Base-by-base conservation (phyloP, 2,797 vertebrate species). In the Australoheros facetus region DNA sequence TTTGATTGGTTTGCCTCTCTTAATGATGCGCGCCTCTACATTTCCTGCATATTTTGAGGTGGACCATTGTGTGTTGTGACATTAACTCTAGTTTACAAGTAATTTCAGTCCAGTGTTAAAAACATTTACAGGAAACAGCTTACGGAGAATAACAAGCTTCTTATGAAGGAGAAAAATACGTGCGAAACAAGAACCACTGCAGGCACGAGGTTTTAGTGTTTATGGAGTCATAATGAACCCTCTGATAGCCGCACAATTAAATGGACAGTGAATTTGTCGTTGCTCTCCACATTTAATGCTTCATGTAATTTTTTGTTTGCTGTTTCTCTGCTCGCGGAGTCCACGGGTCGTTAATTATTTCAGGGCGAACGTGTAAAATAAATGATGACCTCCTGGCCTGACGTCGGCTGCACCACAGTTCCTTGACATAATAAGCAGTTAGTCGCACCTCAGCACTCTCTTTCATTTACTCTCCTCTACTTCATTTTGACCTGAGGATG, bases 351-450 rank as follows among this genome's bases (percentile, higher is more conserved):
- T 77, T 93, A 93, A 93, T 91, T 87, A 91, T 93, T 93, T 89
- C 71, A 54, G 80, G 78, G 83, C 54, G 48, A 73, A 88, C 78
- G 88, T 85, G 76, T 81, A 80, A 87, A 90, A 91, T 92, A 91
- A 89, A 93, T 85, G 75, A 85, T 69, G 86, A 90, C 90, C 90
- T 83, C 75, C 80, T 82, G 89, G 82, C 91, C 88, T 86, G 88
- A 87, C 78, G 89, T 81, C 55, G n/a, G 85, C 89, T 90, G 78
- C 79, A 82, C 75, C 81, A 55, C 80, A 86, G 83, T 60, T 71
- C 78, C 80, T 89, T 85, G 78, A 87, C 87, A 92, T 93, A 95
- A 94, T 94, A 92, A 93, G 88, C 93, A 85, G 91, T 92, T 94
- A 92, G 95, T 93, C 85, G 82, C 80, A 77, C 80, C 87, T 86